Percentiles rank a stretch among this genome's conserved stretches.
Evolutionary conservation across 2,113 vertebrate genomes (phyloP).

Genomic region (Austrofundulus limnaeus): DNA sequence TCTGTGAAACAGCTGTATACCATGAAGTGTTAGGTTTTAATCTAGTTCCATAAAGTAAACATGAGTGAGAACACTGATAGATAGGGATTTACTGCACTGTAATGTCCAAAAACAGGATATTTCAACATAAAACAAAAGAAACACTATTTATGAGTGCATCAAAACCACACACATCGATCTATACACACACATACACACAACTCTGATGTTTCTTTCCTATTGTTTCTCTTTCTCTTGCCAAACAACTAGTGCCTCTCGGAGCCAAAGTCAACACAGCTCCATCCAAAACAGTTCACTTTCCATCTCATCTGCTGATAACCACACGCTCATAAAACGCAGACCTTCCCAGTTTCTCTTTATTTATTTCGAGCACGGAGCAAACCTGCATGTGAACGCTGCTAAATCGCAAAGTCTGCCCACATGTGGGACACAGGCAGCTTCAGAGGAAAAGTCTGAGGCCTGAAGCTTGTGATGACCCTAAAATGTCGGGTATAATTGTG

Average conservation of each 20-base stretch:
- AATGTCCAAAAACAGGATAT: background rate
- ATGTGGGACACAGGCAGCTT: slow-evolving; percentile 26
- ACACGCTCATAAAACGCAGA: slow-evolving; percentile 39
- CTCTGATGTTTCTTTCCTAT: slow-evolving; percentile 33
- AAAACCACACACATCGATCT: background rate
- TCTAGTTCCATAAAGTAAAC: background rate
- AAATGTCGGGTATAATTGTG: slow-evolving; percentile 53
- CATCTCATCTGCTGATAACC: slow-evolving; percentile 45
- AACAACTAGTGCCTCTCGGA: slow-evolving; percentile 48
- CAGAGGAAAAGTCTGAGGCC: slow-evolving; percentile 48
- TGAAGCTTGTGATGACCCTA: slow-evolving; percentile 55
- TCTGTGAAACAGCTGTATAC: no score
- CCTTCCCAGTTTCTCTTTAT: background rate
- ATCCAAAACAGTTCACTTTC: slow-evolving; percentile 68
- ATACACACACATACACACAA: slow-evolving; percentile 1
- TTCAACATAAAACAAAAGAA: background rate
- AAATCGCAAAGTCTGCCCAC: slow-evolving; percentile 35
- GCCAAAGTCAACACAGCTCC: slow-evolving; percentile 66
- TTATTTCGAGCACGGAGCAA: slow-evolving; percentile 19
- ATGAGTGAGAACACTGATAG: background rate
- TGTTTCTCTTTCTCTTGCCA: slow-evolving; percentile 47
- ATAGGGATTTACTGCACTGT: background rate
- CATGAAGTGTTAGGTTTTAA: background rate
- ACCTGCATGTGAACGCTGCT: slow-evolving; percentile 1
- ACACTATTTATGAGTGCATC: no score